Evolutionary conservation across 1,140 invertebrate species (phyloP), one percentile per base, ranked within the genome.

Genomic region (Calephelis virginiensis): DNA sequence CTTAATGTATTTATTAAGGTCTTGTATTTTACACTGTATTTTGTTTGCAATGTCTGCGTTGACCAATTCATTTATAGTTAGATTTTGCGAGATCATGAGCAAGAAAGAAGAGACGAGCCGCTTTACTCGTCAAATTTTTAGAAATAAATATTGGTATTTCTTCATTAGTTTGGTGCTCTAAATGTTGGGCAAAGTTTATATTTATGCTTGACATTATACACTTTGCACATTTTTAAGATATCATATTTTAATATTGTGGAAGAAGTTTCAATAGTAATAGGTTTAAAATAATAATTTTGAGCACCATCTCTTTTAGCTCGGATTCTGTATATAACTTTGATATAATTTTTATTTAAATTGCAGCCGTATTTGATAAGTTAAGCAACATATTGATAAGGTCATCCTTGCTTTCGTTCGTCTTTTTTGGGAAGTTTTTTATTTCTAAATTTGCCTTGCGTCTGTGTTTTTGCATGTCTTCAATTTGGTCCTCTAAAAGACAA

Each of bases 241-340:
- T 17, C 13, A 12, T 17, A 9, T 17, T 53, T 53, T 6, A 53
- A 14, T 50, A 50, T 50, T 13, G 48, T 50, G 13, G 48, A 50
- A 6, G 48, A 53, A 9, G 14, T 53, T 53, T 53, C 49, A 5
- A 17, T 12, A 8, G 9, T 53, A 17, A 14, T 53, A 53, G 14
- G 49, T 6, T n/a, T n/a, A n/a, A n/a, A n/a, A n/a, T n/a, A n/a
- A n/a, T n/a, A n/a, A n/a, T n/a, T n/a, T 40, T 40, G 38, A 7
- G 4, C 7, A 5, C 38, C 38, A 40, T 37, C 91, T 88, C 38
- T 40, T 40, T 40, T 40, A 5, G 5, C 38, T 5, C 38, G 38
- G 38, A 40, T 4, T 40, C 38, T 40, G 38, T 40, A 40, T 40
- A 40, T 5, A 40, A 5, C 38, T 40, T 40, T 40, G 4, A 40